Evolutionary conservation across 23 tunicate species (phyloP).

Genomic region (Aplidium turbinatum): DNA sequence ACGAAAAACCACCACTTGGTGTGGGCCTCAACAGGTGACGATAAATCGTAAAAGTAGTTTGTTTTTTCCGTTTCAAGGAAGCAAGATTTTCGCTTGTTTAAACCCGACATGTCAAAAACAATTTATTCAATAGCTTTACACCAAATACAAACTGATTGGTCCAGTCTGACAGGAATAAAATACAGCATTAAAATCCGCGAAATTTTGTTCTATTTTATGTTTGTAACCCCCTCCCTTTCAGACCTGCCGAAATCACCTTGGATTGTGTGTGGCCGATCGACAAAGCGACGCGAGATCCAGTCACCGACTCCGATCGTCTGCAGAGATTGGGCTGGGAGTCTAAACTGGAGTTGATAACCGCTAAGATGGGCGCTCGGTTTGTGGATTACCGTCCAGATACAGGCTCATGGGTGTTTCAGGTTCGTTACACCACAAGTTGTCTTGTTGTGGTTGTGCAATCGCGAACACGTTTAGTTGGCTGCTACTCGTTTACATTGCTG

Average conservation of each 20-base stretch:
- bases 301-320: conserved; percentile 69
- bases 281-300: conserved; percentile 78
- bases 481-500: no score
- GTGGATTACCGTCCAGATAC: conserved; percentile 76
- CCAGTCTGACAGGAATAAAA: no score
- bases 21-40: conserved; percentile 83
- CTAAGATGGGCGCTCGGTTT: conserved; percentile 93
- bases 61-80: no score
- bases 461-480: not conserved
- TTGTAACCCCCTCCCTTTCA: conserved; percentile 16
- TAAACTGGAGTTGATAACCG: conserved; percentile 76
- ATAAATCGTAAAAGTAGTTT: not conserved
- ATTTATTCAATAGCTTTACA: no score
- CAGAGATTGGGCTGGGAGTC: conserved; percentile 71
- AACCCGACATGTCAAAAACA: no score
- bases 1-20: conserved; percentile 76
- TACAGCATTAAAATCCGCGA: no score
- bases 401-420: conserved; percentile 97
- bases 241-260: conserved; percentile 86
- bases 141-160: no score
- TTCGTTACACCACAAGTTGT: conserved; percentile 6
- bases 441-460: not conserved
- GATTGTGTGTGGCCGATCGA: conserved; percentile 89
- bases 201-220: no score
- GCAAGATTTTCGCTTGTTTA: no score